A percentile compares a stretch with the other conserved stretches of the same genome.
Evolutionary conservation across 2,113 vertebrate genomes (phyloP).

Genomic region (Psettodes erumei): DNA sequence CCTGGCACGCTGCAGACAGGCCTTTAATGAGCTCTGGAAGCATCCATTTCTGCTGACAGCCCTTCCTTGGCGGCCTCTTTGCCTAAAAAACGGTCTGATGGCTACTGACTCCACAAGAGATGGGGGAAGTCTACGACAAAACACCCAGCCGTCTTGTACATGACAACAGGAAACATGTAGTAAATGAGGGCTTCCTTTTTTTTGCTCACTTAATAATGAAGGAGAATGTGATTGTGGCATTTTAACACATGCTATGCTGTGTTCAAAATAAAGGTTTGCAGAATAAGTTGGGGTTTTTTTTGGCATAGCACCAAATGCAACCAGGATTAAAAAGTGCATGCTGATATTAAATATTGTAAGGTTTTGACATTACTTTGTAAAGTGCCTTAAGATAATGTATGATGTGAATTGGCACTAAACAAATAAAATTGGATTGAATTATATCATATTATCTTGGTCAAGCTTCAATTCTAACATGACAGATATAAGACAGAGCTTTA

Average conservation of each 20-base stretch:
- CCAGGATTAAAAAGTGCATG: not conserved
- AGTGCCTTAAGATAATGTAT: too few species aligned
- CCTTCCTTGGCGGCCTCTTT: slow-evolving; percentile 67
- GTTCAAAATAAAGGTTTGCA: not conserved
- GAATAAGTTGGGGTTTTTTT: not conserved
- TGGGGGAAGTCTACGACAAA: slow-evolving; percentile 26
- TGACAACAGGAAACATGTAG: slow-evolving; percentile 9
- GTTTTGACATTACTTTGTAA: too few species aligned
- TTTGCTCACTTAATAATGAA: slow-evolving; percentile 37
- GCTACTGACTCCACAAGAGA: slow-evolving; percentile 37
- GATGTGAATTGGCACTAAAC: too few species aligned
- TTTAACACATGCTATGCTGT: not conserved
- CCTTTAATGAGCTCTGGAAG: slow-evolving; percentile 79
- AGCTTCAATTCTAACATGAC: not conserved
- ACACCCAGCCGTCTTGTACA: slow-evolving; percentile 26
- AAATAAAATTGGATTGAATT: too few species aligned
- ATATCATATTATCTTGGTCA: not conserved
- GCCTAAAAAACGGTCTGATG: slow-evolving; percentile 64
- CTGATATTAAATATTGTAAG: too few species aligned
- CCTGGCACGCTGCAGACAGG: slow-evolving; percentile 71
- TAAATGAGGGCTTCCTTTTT: slow-evolving; percentile 1
- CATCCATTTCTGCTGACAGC: slow-evolving; percentile 74
- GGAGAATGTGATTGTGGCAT: slow-evolving; percentile 3
- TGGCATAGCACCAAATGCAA: not conserved
- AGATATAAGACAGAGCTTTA: slow-evolving; percentile 8